These are phyloP conservation scores for Macropus fuliginosus DNA, from an alignment of 2,797 vertebrate genomes.

Conservation along the genomic window DNA sequence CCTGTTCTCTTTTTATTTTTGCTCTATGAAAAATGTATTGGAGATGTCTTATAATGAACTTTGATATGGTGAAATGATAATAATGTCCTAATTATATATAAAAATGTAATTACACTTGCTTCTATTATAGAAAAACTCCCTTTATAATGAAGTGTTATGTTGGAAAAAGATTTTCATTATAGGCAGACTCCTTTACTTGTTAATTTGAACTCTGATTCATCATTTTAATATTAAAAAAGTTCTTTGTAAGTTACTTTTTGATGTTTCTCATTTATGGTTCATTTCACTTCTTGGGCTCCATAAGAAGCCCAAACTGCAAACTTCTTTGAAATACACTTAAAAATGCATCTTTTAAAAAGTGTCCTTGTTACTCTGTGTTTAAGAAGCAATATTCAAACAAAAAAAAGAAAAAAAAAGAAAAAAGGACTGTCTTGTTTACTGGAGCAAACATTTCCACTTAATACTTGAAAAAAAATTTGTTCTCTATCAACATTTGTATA, in stretches of 20 bases:
- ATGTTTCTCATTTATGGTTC: constrained; percentile 89
- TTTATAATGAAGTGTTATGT: constrained; percentile 91
- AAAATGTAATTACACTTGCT: constrained; percentile 91
- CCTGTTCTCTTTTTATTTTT: constrained; percentile 90
- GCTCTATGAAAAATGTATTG: constrained; percentile 90
- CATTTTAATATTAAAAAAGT: constrained; percentile 88
- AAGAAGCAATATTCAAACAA: constrained; percentile 44
- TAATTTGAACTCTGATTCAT: constrained; percentile 89
- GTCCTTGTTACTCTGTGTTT: constrained; percentile 62
- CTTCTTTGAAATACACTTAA: constrained; percentile 85
- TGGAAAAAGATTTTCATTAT: constrained; percentile 90
- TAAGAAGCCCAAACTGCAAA: constrained; percentile 86
- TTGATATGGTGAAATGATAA: constrained; percentile 91
- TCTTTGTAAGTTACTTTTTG: constrained; percentile 88
- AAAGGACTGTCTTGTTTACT: constrained; percentile 31
- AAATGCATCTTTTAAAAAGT: constrained; percentile 83
- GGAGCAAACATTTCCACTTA: constrained; percentile 67
- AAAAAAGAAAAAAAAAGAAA: neutral
- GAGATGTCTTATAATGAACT: constrained; percentile 90
- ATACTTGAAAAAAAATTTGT: constrained; percentile 10
- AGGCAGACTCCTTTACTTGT: constrained; percentile 87
- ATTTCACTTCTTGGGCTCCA: constrained; percentile 84
- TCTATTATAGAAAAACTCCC: constrained; percentile 89
- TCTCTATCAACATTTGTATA: neutral
- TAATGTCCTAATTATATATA: constrained; percentile 92